phyloP scores from a whole-genome alignment of 2,113 vertebrate genomes.

The Semnornis frantzii region DNA sequence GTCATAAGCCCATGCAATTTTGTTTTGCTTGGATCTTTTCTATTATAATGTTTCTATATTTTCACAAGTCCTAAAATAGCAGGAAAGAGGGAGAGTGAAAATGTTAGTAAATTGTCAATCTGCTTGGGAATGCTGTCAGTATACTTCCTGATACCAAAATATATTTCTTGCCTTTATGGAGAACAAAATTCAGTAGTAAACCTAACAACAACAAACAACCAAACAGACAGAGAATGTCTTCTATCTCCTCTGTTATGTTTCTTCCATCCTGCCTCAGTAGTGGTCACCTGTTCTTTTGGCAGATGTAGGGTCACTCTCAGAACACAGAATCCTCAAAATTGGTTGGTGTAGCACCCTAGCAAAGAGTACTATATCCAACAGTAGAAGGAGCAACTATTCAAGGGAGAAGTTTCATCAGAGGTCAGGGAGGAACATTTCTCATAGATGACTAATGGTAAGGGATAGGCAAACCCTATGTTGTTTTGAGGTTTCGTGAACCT shows the following conservation, averaged over 20 bases:
- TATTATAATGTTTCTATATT: background rate
- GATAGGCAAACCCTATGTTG: constrained; percentile 50
- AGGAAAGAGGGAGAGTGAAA: background rate
- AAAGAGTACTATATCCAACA: background rate
- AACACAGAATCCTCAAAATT: background rate
- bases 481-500: constrained; percentile 62
- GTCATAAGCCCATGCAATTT: background rate
- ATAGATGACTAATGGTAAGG: constrained; percentile 50
- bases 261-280: background rate
- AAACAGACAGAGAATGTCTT: accelerated
- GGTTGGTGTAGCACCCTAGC: background rate
- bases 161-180: background rate
- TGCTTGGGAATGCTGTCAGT: background rate
- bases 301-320: background rate
- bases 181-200: background rate
- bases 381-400: background rate
- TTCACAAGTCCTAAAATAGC: background rate
- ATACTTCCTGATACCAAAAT: background rate
- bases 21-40: background rate
- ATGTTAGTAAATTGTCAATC: background rate
- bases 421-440: constrained; percentile 46
- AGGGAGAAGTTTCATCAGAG: constrained; percentile 11
- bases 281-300: background rate
- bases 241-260: background rate
- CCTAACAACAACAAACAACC: background rate